Evolutionary conservation across 1,140 invertebrate genomes (phyloP).

Genomic region (Drosophila paulistorum): DNA sequence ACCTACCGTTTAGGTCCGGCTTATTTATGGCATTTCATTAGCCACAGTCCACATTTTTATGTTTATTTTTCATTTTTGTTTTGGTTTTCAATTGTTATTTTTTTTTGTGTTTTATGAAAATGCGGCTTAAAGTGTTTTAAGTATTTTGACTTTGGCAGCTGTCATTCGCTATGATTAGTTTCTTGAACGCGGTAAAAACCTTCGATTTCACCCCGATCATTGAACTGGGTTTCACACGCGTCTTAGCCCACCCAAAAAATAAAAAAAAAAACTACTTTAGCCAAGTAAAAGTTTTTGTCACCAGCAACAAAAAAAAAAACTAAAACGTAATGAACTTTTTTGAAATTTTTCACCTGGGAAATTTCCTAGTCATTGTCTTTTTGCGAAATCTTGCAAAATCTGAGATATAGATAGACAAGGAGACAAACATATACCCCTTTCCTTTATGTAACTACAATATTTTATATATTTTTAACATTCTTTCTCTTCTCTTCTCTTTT

Average conservation of each 20-base stretch:
- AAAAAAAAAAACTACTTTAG: constrained; percentile 5
- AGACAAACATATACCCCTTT: background rate
- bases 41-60: constrained; percentile 15
- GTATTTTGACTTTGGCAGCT: constrained; percentile 56
- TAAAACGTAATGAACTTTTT: constrained; percentile 50
- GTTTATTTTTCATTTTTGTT: constrained; percentile 3
- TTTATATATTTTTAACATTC: constrained; percentile 41
- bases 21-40: constrained; percentile 51
- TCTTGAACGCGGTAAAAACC: constrained; percentile 66
- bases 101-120: constrained; percentile 11
- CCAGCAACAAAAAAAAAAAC: constrained; percentile 35
- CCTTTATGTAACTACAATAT: constrained; percentile 53
- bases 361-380: constrained; percentile 65
- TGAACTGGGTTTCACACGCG: constrained; percentile 71
- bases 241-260: constrained; percentile 36
- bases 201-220: constrained; percentile 75
- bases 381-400: constrained; percentile 48
- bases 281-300: constrained; percentile 59
- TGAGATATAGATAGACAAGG: constrained; percentile 42
- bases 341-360: constrained; percentile 48
- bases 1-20: constrained; percentile 1
- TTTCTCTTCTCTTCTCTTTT: constrained; percentile 20
- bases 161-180: constrained; percentile 75
- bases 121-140: constrained; percentile 36
- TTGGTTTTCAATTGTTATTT: background rate